Evolutionary conservation across 37 sponge, comb jelly and placozoan genomes (phyloP), one percentile per base, ranked within the genome.

Genomic region (Aphrocallistes beatrix): DNA sequence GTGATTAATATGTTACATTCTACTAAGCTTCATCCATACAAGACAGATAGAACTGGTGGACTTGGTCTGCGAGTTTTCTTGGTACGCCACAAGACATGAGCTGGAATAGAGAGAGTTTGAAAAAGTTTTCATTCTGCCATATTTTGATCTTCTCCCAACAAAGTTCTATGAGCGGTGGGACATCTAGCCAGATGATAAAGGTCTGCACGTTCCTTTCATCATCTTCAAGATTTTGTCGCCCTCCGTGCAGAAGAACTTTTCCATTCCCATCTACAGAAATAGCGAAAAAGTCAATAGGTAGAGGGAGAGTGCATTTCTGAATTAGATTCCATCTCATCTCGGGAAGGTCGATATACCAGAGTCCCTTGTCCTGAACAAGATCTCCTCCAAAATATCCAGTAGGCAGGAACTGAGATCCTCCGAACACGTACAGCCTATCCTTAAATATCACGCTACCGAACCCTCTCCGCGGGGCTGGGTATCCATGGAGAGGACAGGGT

Each of bases 81-180:
- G 75, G 75, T 60, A 60, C 10, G 10, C 75, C 75, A 60, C 8
- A 13, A 32, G 75, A 19, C 75, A 60, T 19, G 32, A 60, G 75
- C 34, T 60, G 75, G n/a, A 30, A 13, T 30, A 60, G 75, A 3
- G 75, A 28, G 3, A 60, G 75, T 25, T 19, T 19, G 8, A 60
- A 30, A 30, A 60, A 60, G 10, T 13, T 13, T 30, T 60, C 75
- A 3, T 60, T 60, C 75, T 60, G 28, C 75, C 75, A 60, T 8
- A 60, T 60, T 30, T 60, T 60, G n/a, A 60, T 60, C 75, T 60
- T 60, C 75, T 60, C 75, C 75, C 75, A 60, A 13, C 75, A 60
- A 19, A 60, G 75, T 19, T 60, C 75, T 13, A 60, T 30, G 3
- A 60, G 75, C n/a, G 75, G 75, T 25, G 75, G 75, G 25, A 60